Evolutionary conservation across 2,888 invertebrate genomes (phyloP), one percentile per base, ranked within the genome.

Genomic region (Leucophenga maculata): DNA sequence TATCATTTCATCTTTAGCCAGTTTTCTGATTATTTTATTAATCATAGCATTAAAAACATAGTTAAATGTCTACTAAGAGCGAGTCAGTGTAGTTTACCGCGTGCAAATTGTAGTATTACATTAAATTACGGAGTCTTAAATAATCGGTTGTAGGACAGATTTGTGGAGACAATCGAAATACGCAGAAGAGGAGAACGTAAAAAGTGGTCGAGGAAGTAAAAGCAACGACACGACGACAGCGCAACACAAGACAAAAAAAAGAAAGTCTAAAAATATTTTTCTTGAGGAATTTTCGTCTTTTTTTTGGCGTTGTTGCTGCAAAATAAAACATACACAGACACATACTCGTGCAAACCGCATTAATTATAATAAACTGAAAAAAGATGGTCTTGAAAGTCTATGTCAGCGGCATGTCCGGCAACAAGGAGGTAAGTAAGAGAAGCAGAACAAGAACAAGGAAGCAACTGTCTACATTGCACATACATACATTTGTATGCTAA

Each of bases 401-500:
- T 90, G 91, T 96, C 87, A 96, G 96, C 89, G 96, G 96, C 86
- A 96, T 96, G 90, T 96, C 96, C 86, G 96, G 96, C 86, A 96
- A 95, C 89, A 96, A 97, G 91, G 96, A 97, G 94, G 96, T 95
- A 90, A 91, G 92, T 84, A 66, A 57, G 69, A 54, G 60, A 57
- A 26, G 54, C 20, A 18, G 52, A 11, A 26, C 14, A 57, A 57
- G 57, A 57, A 57, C n/a, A n/a, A 57, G 57, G 57, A 57, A 57
- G 57, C 31, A 57, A 57, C 9, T 13, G 14, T 26, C 57, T 22
- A 57, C 16, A 26, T 14, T 18, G n/a, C 18, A 31, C 50, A 50
- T 32, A 59, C 14, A n/a, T 1, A 59, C 6, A 59, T 32, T n/a
- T 59, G 32, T 32, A 26, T 32, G 3, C 14, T 6, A 1, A 14